A percentile compares a stretch with the other conserved stretches of the same genome.
Evolutionary conservation across 2,113 vertebrate species (phyloP).

Genomic region (Nycticebus coucang): DNA sequence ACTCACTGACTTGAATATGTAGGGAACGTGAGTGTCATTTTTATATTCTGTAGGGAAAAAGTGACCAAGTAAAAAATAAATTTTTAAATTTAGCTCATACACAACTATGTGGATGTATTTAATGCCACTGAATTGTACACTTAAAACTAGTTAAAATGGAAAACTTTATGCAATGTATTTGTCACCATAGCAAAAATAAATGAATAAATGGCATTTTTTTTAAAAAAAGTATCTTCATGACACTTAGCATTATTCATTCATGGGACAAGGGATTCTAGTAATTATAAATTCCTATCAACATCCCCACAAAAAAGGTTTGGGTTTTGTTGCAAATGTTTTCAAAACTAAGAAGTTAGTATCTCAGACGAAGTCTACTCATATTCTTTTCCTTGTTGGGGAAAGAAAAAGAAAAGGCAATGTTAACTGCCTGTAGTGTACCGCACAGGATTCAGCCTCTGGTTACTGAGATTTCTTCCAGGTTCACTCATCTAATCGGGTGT

Average conservation of each 20-base stretch:
- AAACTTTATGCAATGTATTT: background rate
- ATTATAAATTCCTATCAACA: constrained; percentile 79
- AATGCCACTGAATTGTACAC: background rate
- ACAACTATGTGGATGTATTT: background rate
- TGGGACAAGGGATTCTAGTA: constrained; percentile 53
- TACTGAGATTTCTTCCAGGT: background rate
- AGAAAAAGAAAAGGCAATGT: constrained; percentile 64
- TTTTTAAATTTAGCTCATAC: constrained; percentile 53
- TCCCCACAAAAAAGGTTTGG: constrained; percentile 53
- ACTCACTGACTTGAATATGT: constrained; percentile 92
- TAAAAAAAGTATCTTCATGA: constrained; percentile 62
- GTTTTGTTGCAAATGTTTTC: constrained; percentile 80
- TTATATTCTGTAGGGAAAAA: constrained; percentile 87
- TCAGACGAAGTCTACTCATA: constrained; percentile 83
- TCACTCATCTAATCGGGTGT: background rate
- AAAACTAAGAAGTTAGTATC: constrained; percentile 81
- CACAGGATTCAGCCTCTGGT: background rate
- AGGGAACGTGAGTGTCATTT: constrained; percentile 90
- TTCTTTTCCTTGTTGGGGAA: constrained; percentile 83
- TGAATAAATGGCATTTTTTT: background rate
- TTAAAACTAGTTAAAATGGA: background rate
- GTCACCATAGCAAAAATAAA: background rate
- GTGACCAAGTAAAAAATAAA: constrained; percentile 79
- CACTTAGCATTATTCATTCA: constrained; percentile 51
- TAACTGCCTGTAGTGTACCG: background rate